These are phyloP conservation scores for Ascaphus truei DNA, from an alignment of 2,113 vertebrate genomes.

Conservation along the genomic window DNA sequence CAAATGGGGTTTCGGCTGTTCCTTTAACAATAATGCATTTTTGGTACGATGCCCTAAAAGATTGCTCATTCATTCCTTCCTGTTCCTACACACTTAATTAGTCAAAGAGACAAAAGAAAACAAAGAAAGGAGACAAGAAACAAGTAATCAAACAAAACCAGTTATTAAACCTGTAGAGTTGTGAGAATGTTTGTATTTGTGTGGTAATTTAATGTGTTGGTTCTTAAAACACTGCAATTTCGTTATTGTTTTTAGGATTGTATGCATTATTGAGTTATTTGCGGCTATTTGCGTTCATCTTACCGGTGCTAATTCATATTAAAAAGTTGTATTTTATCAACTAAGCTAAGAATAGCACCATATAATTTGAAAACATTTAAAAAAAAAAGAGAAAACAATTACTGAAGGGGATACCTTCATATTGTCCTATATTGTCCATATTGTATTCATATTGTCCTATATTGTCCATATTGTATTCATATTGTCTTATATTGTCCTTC, in stretches of 20 bases:
- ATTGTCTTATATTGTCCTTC: too few relatives aligned
- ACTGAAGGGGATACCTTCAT: too few relatives aligned
- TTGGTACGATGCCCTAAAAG: slow-evolving; percentile 33
- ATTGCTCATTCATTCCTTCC: slow-evolving; percentile 27
- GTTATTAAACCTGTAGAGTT: slow-evolving; percentile 34
- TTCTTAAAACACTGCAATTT: slow-evolving; percentile 17
- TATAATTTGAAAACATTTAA: too few relatives aligned
- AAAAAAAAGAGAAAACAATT: too few relatives aligned
- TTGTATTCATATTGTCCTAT: too few relatives aligned
- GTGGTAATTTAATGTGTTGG: slow-evolving; percentile 23
- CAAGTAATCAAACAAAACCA: slow-evolving; percentile 36
- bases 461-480: too few relatives aligned
- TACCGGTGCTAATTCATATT: not conserved
- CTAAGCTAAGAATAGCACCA: too few relatives aligned
- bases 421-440: too few relatives aligned
- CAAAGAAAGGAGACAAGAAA: slow-evolving; percentile 25
- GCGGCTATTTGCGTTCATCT: not conserved
- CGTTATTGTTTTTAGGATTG: not conserved
- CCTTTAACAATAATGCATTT: slow-evolving; percentile 27
- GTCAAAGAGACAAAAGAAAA: slow-evolving; percentile 22
- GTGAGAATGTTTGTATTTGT: slow-evolving; percentile 17
- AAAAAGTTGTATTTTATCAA: not conserved
- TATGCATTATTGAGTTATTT: not conserved
- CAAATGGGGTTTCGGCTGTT: slow-evolving; percentile 8
- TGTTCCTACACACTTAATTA: slow-evolving; percentile 28